Evolutionary conservation across 2,797 vertebrate genomes (phyloP).

Genomic region (Propithecus perrieri): DNA sequence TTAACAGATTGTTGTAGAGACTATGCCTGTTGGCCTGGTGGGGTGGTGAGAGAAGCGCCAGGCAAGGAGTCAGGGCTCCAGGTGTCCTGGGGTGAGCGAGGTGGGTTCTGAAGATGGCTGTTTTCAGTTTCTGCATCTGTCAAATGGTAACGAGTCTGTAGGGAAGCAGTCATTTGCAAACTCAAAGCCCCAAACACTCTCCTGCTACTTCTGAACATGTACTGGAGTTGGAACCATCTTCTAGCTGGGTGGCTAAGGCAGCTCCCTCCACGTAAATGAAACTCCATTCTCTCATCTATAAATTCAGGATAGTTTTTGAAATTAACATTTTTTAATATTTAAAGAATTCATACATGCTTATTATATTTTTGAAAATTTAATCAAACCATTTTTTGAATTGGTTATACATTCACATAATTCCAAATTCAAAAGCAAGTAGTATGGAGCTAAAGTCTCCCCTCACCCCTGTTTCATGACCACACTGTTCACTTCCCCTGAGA

Average conservation of each 20-base stretch:
- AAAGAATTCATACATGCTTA: neutral
- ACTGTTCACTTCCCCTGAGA: neutral
- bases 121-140: neutral
- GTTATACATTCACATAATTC: neutral
- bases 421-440: conserved; percentile 13
- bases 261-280: neutral
- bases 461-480: neutral
- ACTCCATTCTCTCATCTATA: neutral
- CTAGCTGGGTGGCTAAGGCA: neutral
- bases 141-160: neutral
- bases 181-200: neutral
- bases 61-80: neutral
- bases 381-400: conserved; percentile 12
- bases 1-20: neutral
- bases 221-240: neutral
- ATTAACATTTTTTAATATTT: neutral
- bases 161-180: neutral
- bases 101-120: neutral
- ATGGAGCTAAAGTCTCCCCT: neutral
- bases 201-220: neutral
- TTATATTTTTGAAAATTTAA: neutral
- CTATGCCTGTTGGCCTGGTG: neutral
- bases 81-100: neutral
- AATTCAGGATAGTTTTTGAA: neutral
- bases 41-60: neutral